Evolutionary conservation across 2,113 vertebrate genomes (phyloP).

Genomic region (Leuciscus idus): DNA sequence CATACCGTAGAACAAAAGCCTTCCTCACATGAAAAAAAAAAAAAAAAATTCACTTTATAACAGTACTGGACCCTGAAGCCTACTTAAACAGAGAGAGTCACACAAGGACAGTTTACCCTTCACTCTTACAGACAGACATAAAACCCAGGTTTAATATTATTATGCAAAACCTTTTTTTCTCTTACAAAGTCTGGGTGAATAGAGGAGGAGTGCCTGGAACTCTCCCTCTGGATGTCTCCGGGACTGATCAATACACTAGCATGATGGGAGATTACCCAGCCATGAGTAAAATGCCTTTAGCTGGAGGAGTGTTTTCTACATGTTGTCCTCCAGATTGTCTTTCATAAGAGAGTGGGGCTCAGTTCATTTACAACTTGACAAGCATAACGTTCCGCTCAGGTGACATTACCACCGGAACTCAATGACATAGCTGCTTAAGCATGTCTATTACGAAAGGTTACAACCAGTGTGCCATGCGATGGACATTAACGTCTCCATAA

Average conservation of each 20-base stretch:
- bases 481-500: slow-evolving; percentile 26
- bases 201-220: slow-evolving; percentile 6
- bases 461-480: slow-evolving; percentile 22
- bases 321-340: not conserved
- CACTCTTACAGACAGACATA: not conserved
- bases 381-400: not conserved
- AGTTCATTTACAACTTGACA: slow-evolving; percentile 25
- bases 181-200: not conserved
- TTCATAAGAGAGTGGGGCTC: slow-evolving; percentile 19
- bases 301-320: not conserved
- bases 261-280: slow-evolving; percentile 6
- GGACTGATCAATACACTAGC: slow-evolving; percentile 16
- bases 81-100: not conserved
- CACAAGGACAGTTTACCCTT: not conserved
- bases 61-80: not conserved
- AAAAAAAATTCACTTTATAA: not conserved
- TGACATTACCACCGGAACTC: not conserved
- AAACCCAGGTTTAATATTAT: not conserved
- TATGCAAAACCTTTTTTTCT: not conserved
- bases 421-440: slow-evolving; percentile 17
- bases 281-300: not conserved
- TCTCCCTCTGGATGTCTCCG: slow-evolving; percentile 4
- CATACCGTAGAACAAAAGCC: slow-evolving; percentile 19
- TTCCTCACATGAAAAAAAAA: not conserved
- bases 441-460: slow-evolving; percentile 11